Evolutionary conservation across 2,113 vertebrate species (phyloP).

Genomic region (Myxocyprinus asiaticus): DNA sequence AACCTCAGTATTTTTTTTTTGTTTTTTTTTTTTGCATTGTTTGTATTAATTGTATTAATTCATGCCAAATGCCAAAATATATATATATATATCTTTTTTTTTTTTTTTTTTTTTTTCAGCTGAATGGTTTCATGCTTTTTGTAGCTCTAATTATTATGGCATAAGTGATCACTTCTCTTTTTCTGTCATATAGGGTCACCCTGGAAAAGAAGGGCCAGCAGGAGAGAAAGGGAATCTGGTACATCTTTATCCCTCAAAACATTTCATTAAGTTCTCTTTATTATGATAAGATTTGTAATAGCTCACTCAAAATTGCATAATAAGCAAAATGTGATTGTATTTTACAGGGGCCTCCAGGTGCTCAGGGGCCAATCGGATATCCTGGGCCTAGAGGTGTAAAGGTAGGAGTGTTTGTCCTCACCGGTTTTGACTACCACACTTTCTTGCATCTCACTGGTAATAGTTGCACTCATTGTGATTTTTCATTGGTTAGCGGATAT

Average conservation of each 20-base stretch:
- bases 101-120: no score
- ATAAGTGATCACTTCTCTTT: slow-evolving; percentile 58
- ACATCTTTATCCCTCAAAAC: slow-evolving; percentile 26
- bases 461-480: not conserved
- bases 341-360: slow-evolving; percentile 87
- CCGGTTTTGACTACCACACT: no score
- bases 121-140: slow-evolving; percentile 43
- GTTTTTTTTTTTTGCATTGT: no score
- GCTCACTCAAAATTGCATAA: no score
- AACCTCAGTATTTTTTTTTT: no score
- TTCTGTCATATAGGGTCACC: slow-evolving; percentile 84
- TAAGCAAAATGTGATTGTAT: not conserved
- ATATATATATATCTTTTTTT: no score
- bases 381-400: slow-evolving; percentile 94
- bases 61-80: no score
- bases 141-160: slow-evolving; percentile 51
- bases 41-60: no score
- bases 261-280: not conserved
- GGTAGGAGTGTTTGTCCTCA: slow-evolving; percentile 73
- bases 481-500: not conserved
- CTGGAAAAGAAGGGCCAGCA: slow-evolving; percentile 92
- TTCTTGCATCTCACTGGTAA: not conserved
- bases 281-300: no score
- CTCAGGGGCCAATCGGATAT: slow-evolving; percentile 94
- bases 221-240: slow-evolving; percentile 95